Conservation (phyloP, 2,888 invertebrate genomes). For the Ectemnius lituratus region DNA sequence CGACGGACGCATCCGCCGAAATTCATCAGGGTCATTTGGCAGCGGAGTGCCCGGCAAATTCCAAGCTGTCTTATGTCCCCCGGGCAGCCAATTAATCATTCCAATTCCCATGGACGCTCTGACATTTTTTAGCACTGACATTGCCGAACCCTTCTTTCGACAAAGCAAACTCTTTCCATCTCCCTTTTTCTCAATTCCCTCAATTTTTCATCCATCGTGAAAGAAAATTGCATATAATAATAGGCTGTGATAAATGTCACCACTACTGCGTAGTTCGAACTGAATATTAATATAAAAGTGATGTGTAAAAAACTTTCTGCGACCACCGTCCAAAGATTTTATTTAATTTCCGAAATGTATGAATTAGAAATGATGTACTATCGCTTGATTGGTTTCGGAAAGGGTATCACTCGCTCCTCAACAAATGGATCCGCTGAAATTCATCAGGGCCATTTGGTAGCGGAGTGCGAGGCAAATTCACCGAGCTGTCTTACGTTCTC, state of each 20-base stretch:
- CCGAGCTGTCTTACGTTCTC: slow-evolving; percentile 23
- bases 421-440: slow-evolving; percentile 24
- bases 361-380: too few species aligned
- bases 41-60: slow-evolving; percentile 11
- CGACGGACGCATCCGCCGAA: slow-evolving; percentile 19
- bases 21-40: slow-evolving; percentile 37
- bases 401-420: background rate
- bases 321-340: background rate
- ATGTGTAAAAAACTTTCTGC: background rate
- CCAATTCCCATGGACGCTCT: slow-evolving; percentile 14
- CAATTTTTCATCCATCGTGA: too few species aligned
- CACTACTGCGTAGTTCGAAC: too few species aligned
- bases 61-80: slow-evolving; percentile 21
- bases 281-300: too few species aligned
- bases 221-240: too few species aligned
- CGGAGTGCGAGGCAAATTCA: slow-evolving; percentile 9
- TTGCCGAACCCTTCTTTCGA: slow-evolving; percentile 12
- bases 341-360: too few species aligned
- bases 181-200: background rate
- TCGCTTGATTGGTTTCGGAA: background rate
- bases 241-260: too few species aligned
- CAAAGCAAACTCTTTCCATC: background rate
- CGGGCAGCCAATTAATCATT: slow-evolving; percentile 40
- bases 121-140: slow-evolving; percentile 33
- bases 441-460: slow-evolving; percentile 32